Evolutionary conservation across 2,888 invertebrate genomes (phyloP).

Genomic region (Orthosia gothica): DNA sequence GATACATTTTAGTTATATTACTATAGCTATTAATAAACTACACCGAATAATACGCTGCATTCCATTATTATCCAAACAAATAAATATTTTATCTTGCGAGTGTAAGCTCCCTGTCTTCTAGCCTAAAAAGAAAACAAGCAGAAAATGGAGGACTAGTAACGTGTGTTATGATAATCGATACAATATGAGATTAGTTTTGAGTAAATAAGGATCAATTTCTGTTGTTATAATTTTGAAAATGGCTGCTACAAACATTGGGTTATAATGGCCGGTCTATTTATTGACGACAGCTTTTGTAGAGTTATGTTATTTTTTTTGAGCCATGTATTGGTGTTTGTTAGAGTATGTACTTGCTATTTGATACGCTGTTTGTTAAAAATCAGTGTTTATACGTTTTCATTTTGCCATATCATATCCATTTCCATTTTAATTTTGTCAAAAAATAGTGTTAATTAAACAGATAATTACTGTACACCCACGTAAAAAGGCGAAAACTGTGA

Average conservation of each 20-base stretch:
- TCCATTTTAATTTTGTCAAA: no score
- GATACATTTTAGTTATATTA: no score
- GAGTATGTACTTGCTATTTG: conserved; percentile 16
- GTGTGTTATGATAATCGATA: conserved; percentile 70
- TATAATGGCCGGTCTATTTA: conserved; percentile 25
- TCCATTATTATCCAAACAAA: conserved; percentile 1
- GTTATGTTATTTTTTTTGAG: conserved; percentile 23
- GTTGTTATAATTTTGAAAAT: conserved; percentile 58
- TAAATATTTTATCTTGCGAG: background rate
- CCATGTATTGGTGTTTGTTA: conserved; percentile 11
- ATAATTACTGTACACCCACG: no score
- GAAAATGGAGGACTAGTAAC: conserved; percentile 73
- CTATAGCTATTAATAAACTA: no score
- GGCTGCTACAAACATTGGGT: conserved; percentile 49
- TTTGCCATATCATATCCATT: no score
- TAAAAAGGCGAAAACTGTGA: no score
- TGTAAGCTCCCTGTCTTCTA: background rate
- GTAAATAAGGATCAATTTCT: conserved; percentile 68
- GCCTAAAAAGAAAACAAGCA: conserved; percentile 69
- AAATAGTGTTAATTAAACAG: no score
- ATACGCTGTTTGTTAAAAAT: conserved; percentile 31
- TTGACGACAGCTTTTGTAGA: conserved; percentile 21
- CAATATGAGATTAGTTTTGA: conserved; percentile 66
- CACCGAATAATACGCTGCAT: no score
- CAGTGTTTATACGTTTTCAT: conserved; percentile 11